phyloP scores from a whole-genome alignment of 2,113 vertebrate genomes.

The Aix galericulata region DNA sequence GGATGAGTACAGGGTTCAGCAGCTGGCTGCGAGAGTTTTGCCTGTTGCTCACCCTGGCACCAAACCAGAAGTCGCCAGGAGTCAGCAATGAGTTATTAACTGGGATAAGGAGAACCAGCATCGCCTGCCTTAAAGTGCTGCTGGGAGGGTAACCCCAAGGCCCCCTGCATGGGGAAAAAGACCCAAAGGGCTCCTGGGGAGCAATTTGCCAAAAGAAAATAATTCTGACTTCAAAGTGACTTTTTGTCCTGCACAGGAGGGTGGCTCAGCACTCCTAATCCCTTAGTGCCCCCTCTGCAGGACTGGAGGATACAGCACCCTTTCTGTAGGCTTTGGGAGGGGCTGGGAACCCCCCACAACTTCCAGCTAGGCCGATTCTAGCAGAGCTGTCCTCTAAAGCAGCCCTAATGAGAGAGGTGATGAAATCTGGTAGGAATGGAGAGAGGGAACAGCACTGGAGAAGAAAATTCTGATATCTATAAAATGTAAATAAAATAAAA shows the following conservation, averaged over 20 bases:
- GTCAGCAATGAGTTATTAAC: too few species aligned
- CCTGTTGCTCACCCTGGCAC: neutral
- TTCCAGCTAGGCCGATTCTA: rapidly evolving
- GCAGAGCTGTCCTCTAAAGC: rapidly evolving
- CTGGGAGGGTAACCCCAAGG: neutral
- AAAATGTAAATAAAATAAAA: neutral
- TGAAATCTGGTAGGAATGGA: neutral
- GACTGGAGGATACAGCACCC: neutral
- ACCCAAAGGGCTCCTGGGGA: neutral
- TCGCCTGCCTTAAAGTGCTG: rapidly evolving
- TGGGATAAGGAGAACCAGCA: neutral
- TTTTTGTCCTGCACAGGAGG: neutral
- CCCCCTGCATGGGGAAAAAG: rapidly evolving
- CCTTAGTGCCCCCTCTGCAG: too few species aligned
- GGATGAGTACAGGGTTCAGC: rapidly evolving
- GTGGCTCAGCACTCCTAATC: neutral
- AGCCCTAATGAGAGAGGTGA: neutral
- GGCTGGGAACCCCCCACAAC: neutral
- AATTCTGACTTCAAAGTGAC: rapidly evolving
- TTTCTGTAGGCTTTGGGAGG: too few species aligned
- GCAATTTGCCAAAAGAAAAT: neutral
- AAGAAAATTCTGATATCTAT: rapidly evolving
- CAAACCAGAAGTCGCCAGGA: neutral
- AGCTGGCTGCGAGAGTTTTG: neutral
- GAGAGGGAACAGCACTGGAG: neutral